Conservation (phyloP, 2,888 invertebrate species). For the Trissolcus japonicus region DNA sequence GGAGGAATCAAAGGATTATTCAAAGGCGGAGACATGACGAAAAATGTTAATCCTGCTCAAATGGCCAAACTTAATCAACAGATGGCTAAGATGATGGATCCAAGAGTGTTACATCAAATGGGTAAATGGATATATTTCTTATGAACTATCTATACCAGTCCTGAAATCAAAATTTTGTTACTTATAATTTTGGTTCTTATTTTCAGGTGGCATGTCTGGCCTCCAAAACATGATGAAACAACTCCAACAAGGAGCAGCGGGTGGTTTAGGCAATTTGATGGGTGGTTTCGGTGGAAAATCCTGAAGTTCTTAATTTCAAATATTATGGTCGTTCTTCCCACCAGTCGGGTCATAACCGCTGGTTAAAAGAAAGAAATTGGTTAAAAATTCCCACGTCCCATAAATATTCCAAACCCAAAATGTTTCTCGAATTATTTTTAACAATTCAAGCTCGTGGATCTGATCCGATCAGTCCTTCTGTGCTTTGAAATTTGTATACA, state of each 20-base stretch:
- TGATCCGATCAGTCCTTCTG: background rate
- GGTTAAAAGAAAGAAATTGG: background rate
- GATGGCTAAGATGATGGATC: conserved; percentile 99
- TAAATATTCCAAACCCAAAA: background rate
- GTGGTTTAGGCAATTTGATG: conserved; percentile 79
- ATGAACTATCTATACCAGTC: background rate
- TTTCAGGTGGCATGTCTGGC: conserved; percentile 93
- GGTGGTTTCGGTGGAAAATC: conserved; percentile 79
- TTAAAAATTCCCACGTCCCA: background rate
- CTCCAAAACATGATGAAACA: conserved; percentile 99
- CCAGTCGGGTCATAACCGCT: background rate
- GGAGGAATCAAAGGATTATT: conserved; percentile 99
- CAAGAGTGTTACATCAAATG: conserved; percentile 96
- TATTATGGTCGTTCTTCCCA: conserved; percentile 28
- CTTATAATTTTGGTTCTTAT: background rate
- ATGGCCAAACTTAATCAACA: conserved; percentile 99
- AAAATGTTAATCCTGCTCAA: conserved; percentile 98
- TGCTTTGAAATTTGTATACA: background rate
- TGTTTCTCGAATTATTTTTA: too few relatives aligned
- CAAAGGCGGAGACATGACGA: conserved; percentile 98
- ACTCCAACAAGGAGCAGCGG: conserved; percentile 83
- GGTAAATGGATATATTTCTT: conserved; percentile 73
- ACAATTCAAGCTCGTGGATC: too few relatives aligned
- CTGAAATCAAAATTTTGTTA: background rate
- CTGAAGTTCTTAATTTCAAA: conserved; percentile 60